These are phyloP conservation scores for Notodonta dromedarius DNA, from an alignment of 2,888 invertebrate species.

Conservation along the genomic window DNA sequence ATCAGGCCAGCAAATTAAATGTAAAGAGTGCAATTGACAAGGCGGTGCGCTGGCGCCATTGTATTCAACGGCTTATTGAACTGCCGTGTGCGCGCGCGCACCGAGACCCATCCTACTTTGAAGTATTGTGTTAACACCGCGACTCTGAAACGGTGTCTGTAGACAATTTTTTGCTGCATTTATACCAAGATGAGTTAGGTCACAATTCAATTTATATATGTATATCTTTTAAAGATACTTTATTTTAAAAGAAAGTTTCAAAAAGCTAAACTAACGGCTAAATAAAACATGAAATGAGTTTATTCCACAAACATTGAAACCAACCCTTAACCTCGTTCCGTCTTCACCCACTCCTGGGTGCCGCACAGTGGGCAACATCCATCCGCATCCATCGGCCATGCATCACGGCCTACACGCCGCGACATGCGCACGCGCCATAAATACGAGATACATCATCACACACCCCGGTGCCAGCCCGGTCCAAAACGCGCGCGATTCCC, in stretches of 20 bases:
- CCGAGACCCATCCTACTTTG: constrained; percentile 25
- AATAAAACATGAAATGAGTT: neutral
- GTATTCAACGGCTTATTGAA: constrained; percentile 68
- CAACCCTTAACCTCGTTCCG: constrained; percentile 25
- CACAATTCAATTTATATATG: neutral
- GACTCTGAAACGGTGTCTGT: constrained; percentile 16
- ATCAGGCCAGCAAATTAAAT: constrained; percentile 62
- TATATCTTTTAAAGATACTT: constrained; percentile 9
- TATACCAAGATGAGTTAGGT: constrained; percentile 9
- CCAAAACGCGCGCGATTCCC: constrained; percentile 53
- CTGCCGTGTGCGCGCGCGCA: constrained; percentile 45
- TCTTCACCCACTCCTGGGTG: constrained; percentile 53
- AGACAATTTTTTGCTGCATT: too few species aligned
- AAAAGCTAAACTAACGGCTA: too few species aligned
- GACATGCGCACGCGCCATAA: constrained; percentile 62
- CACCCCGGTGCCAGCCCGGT: constrained; percentile 42
- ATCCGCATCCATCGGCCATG: constrained; percentile 54
- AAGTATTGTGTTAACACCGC: constrained; percentile 41
- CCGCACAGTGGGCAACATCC: constrained; percentile 52
- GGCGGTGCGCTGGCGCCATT: constrained; percentile 66
- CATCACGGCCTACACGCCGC: constrained; percentile 69
- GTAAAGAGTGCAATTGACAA: constrained; percentile 73
- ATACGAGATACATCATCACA: constrained; percentile 75
- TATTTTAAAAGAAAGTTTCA: neutral
- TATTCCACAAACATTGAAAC: neutral